Evolutionary conservation across 2,113 vertebrate genomes (phyloP).

Genomic region (Eurypyga helias): DNA sequence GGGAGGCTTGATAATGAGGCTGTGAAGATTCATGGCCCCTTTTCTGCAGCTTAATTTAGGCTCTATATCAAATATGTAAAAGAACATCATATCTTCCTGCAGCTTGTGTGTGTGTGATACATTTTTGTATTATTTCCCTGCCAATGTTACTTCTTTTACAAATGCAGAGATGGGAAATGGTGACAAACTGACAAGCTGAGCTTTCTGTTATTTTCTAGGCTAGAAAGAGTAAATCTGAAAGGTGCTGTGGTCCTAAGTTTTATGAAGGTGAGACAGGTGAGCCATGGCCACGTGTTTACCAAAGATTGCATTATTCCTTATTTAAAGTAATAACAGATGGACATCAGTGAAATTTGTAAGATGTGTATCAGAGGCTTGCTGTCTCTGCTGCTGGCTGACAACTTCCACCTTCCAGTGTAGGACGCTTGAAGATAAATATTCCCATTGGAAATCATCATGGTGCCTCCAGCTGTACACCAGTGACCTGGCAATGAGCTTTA

Average conservation of each 20-base stretch:
- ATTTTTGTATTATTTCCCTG: conserved; percentile 79
- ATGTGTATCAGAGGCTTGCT: background rate
- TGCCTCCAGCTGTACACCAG: background rate
- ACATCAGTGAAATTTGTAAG: background rate
- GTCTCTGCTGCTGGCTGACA: background rate
- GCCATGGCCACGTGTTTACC: background rate
- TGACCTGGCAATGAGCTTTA: background rate
- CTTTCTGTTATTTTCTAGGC: conserved; percentile 34
- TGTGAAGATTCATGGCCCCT: conserved; percentile 82
- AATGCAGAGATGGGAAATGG: conserved; percentile 66
- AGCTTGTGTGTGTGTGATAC: conserved; percentile 75
- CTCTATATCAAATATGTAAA: conserved; percentile 88
- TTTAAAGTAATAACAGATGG: background rate
- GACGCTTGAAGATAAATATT: background rate
- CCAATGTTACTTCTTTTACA: conserved; percentile 68
- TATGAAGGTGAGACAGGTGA: background rate
- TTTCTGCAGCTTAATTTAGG: conserved; percentile 85
- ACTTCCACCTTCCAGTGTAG: background rate
- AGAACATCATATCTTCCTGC: conserved; percentile 76
- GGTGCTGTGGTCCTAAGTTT: background rate
- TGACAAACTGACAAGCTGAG: conserved; percentile 52
- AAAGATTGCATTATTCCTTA: background rate
- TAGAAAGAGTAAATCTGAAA: background rate
- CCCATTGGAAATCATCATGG: background rate
- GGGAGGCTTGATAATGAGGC: conserved; percentile 83